Conservation (phyloP, 1,140 invertebrate species). For the Bombyx mori region DNA sequence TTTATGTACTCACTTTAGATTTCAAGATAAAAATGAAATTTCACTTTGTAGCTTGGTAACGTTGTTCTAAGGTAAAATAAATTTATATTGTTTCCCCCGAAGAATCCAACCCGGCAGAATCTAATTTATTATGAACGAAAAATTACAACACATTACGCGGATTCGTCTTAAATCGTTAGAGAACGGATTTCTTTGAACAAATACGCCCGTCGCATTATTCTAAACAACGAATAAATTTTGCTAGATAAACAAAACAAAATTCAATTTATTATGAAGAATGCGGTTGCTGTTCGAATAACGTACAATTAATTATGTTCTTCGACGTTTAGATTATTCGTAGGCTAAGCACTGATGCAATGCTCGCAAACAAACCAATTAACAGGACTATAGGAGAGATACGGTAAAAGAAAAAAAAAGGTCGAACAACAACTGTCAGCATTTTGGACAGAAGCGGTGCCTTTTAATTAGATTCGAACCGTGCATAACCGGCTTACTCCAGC, state of each 20-base stretch:
- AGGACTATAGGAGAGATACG: slow-evolving; percentile 39
- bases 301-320: slow-evolving; percentile 9
- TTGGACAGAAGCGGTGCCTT: slow-evolving; percentile 55
- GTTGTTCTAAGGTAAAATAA: too few species aligned
- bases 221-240: slow-evolving; percentile 64
- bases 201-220: slow-evolving; percentile 63
- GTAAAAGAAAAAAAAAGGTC: slow-evolving; percentile 39
- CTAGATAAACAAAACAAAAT: slow-evolving; percentile 57
- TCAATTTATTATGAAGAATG: too few species aligned
- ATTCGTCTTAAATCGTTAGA: slow-evolving; percentile 57
- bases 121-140: slow-evolving; percentile 43
- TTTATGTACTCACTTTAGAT: too few species aligned
- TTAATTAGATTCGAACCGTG: slow-evolving; percentile 67
- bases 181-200: slow-evolving; percentile 58
- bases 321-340: slow-evolving; percentile 8
- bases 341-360: slow-evolving; percentile 7
- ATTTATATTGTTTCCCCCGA: too few species aligned
- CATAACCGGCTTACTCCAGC: slow-evolving; percentile 63
- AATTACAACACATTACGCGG: slow-evolving; percentile 53
- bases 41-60: too few species aligned
- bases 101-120: too few species aligned
- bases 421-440: slow-evolving; percentile 61
- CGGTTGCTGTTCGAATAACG: too few species aligned
- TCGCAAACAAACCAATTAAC: slow-evolving; percentile 52
- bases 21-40: too few species aligned